These are phyloP conservation scores for Dynastes tityus DNA, from an alignment of 2,888 invertebrate species.

Conservation along the genomic window DNA sequence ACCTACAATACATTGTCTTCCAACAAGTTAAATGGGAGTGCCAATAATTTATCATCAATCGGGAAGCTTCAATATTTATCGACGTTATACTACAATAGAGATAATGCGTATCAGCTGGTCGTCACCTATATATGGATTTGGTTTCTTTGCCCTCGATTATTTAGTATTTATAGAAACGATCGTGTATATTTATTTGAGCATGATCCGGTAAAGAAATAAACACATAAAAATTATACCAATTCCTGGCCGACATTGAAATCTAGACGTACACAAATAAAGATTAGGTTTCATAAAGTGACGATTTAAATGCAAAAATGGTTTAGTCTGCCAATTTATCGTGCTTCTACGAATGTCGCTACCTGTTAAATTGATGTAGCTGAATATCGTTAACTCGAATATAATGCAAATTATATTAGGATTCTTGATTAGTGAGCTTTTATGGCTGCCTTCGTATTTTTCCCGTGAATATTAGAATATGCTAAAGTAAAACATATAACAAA, in stretches of 20 bases:
- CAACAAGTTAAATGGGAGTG: conserved; percentile 17
- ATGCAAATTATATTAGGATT: too few relatives aligned
- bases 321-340: background rate
- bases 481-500: too few relatives aligned
- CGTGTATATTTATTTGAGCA: background rate
- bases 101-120: conserved; percentile 25
- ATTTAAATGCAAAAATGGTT: background rate
- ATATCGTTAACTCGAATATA: too few relatives aligned
- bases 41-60: conserved; percentile 14
- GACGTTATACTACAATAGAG: conserved; percentile 11
- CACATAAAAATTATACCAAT: background rate
- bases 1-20: conserved; percentile 11
- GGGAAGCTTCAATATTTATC: background rate
- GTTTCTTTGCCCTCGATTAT: background rate
- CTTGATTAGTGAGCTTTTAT: too few relatives aligned
- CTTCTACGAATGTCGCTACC: too few relatives aligned
- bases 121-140: background rate
- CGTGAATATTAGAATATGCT: too few relatives aligned
- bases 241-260: conserved; percentile 10
- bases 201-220: background rate
- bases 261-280: background rate
- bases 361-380: too few relatives aligned
- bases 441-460: too few relatives aligned
- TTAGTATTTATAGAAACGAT: background rate
- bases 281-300: background rate